Evolutionary conservation across 2,888 invertebrate species (phyloP), one percentile per base, ranked within the genome.

Genomic region (Dicycla oo): DNA sequence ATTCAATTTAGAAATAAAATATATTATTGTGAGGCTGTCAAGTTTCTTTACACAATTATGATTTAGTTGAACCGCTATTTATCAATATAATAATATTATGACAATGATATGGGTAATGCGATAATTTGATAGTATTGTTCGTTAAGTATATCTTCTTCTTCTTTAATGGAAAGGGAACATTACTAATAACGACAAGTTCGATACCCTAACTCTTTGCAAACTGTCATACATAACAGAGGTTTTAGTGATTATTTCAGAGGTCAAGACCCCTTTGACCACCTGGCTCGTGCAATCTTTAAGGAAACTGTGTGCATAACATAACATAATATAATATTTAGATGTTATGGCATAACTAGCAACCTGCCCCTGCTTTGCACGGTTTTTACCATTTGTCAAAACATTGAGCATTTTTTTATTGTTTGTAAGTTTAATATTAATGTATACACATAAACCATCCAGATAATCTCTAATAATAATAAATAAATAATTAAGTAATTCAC

Each of bases 31-130:
- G 20, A 34, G 61, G 38, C 60, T 67, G 75, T 57, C 66, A 69
- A n/a, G 51, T 80, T 73, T 56, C 51, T 74, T 73, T 45, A 34
- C 18, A 26, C 10, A 43, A 26, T 23, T 2, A 53, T 4, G n/a
- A 23, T 56, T 64, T 71, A 47, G 15, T 57, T 51, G 11, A 54
- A 54, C 20, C 1, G 15, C 15, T 51, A 38, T 15, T 38, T 57
- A 20, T 56, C 30, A 43, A 67, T 5, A 38, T 38, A 81, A 75
- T 54, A 34, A 4, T 2, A 51, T 60, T 47, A 34, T 57, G 47
- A 56, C 30, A 73, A 47, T 70, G 61, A 66, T 60, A 63, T 38
- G 67, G 23, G 43, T 73, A 20, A 20, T 2, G 15, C 0, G 11
- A 57, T 51, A 49, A 63, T 63, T 57, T 23, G 8, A 43, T n/a